Evolutionary conservation across 2,113 vertebrate genomes (phyloP).

Genomic region (Istiophorus platypterus): DNA sequence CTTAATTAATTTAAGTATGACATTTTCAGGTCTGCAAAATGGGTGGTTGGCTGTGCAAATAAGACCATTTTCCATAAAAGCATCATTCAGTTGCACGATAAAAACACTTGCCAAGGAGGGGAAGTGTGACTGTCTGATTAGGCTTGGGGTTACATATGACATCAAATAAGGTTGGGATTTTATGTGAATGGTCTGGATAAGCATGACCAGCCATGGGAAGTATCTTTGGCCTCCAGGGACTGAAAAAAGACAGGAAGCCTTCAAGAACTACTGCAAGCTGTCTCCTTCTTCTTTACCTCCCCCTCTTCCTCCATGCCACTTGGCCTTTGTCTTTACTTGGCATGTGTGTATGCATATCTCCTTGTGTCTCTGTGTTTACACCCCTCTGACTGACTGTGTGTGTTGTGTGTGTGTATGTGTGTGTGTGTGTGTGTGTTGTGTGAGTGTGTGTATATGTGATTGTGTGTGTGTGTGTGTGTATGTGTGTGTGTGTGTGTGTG

Average conservation of each 20-base stretch:
- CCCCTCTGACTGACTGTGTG: not conserved
- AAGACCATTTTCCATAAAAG: constrained; percentile 43
- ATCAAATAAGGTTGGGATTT: constrained; percentile 78
- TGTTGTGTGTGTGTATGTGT: constrained; percentile 34
- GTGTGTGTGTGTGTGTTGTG: constrained; percentile 41
- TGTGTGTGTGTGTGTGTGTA: constrained; percentile 24
- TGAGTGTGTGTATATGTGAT: constrained; percentile 22
- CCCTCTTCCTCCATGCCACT: constrained; percentile 65
- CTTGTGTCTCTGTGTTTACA: constrained; percentile 10
- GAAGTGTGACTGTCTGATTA: constrained; percentile 50
- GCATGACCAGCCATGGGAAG: constrained; percentile 77
- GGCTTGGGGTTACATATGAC: constrained; percentile 64
- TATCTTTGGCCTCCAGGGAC: constrained; percentile 71
- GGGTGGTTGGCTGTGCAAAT: constrained; percentile 20
- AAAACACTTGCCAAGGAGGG: constrained; percentile 41
- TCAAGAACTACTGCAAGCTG: constrained; percentile 72
- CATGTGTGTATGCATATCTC: constrained; percentile 51
- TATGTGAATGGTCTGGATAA: constrained; percentile 76
- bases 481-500: constrained; percentile 38
- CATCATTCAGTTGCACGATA: constrained; percentile 34
- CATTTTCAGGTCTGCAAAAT: constrained; percentile 43
- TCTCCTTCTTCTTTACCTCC: constrained; percentile 51
- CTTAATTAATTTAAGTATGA: constrained; percentile 54
- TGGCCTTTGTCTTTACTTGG: constrained; percentile 76
- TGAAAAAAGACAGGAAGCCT: constrained; percentile 70